Conservation (phyloP, 2,797 vertebrate species). For the Distichodus sexfasciatus region DNA sequence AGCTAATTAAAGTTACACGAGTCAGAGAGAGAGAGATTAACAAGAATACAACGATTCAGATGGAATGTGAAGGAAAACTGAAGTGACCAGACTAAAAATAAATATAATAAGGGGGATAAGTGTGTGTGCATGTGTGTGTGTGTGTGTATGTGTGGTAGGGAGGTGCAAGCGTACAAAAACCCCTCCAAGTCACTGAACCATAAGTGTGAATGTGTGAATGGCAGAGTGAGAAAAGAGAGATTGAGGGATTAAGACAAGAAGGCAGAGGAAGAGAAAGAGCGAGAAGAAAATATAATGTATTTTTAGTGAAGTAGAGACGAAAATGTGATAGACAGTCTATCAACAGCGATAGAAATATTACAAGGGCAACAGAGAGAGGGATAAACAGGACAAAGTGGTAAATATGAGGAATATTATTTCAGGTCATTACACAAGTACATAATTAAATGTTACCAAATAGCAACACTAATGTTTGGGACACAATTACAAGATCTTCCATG, state of each 20-base stretch:
- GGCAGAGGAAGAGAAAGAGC: constrained; percentile 33
- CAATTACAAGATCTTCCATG: no score
- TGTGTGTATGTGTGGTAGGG: background rate
- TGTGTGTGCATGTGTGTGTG: background rate
- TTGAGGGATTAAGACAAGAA: constrained; percentile 35
- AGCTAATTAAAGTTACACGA: constrained; percentile 4
- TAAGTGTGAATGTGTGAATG: constrained; percentile 18
- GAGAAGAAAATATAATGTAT: no score
- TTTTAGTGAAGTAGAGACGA: no score
- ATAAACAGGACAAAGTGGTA: no score
- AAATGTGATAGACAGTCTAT: no score
- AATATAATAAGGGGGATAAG: background rate
- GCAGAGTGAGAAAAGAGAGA: constrained; percentile 38
- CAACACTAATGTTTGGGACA: no score
- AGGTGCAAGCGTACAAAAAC: background rate
- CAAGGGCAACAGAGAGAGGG: no score
- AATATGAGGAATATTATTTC: no score
- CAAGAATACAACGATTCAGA: background rate
- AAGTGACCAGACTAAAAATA: background rate
- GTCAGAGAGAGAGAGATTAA: background rate
- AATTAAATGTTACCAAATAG: no score
- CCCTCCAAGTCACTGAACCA: background rate
- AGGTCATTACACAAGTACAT: no score
- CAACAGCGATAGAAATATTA: no score
- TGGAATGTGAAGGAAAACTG: background rate